These are phyloP conservation scores for Parauchenoglanis punctatus DNA, from an alignment of 2,797 vertebrate species.

Conservation along the genomic window DNA sequence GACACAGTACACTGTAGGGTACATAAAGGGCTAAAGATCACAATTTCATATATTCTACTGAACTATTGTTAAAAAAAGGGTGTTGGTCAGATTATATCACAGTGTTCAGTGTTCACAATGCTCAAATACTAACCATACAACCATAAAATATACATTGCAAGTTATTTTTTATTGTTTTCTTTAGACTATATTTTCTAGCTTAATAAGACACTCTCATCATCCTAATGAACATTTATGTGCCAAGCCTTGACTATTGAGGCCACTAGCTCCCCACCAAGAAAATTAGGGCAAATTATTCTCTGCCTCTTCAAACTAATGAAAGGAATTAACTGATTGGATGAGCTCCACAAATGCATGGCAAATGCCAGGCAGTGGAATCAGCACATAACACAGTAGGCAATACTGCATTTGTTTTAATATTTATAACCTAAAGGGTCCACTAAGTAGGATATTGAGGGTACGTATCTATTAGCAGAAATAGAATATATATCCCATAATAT, in stretches of 20 bases:
- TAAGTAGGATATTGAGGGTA: no score
- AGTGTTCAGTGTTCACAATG: not conserved
- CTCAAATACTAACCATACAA: not conserved
- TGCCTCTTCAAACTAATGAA: conserved; percentile 69
- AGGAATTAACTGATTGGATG: conserved; percentile 71
- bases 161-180: not conserved
- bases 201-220: conserved; percentile 63
- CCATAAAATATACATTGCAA: not conserved
- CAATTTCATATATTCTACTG: not conserved
- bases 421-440: not conserved
- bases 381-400: not conserved
- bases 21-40: not conserved
- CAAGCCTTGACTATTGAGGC: conserved; percentile 77
- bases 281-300: conserved; percentile 83
- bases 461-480: no score
- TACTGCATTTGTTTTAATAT: not conserved
- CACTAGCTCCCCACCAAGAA: conserved; percentile 75
- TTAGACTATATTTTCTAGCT: not conserved
- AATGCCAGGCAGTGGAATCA: conserved; percentile 12
- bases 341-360: conserved; percentile 59
- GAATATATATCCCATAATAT: no score
- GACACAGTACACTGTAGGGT: not conserved
- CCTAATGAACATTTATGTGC: conserved; percentile 71
- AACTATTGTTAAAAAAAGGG: not conserved
- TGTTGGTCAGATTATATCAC: not conserved